Evolutionary conservation across 2,888 invertebrate species (phyloP), one percentile per base, ranked within the genome.

Genomic region (Odontocolon sp.): DNA sequence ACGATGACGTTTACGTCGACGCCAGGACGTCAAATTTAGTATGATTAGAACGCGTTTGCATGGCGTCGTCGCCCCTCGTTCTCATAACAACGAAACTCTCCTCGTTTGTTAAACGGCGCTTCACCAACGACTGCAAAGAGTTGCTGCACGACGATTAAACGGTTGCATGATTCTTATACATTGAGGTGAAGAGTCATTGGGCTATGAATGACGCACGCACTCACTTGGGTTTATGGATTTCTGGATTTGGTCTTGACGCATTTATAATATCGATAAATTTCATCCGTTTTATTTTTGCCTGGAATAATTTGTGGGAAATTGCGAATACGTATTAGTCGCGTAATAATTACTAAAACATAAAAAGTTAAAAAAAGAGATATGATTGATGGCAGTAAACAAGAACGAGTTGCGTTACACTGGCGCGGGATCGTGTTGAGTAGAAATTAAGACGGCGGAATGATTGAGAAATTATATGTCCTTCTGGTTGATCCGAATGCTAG

Each of bases 41-140:
- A 72, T 77, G 71, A 77, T 77, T 77, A 72, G 71, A 77, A 68
- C 52, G 66, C 45, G 72, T 64, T 63, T 63, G 56, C 26, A 61
- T 45, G 52, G 40, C 57, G 47, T 23, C 40, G 40, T 54, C 36
- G 14, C 52, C 67, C 45, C 45, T 61, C 63, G 45, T 54, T 68
- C 68, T 52, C 63, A 31, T 72, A 31, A 50, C 64, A 77, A 64
- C 68, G 72, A 63, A 77, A 72, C 63, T 77, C 68, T 56, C 72
- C 56, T 68, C 63, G 50, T 52, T 59, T 64, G 59, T 59, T 47
- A 77, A 77, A 77, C 77, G 64, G 73, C 66, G 56, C 59, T 57
- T 56, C 72, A 50, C 56, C 50, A 40, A 66, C 33, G 36, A 61
- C 67, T 33, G 16, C 64, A 64, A 64, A 8, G 56, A 40, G 38